Conservation (phyloP, 2,797 vertebrate genomes). For the Hoplostethus mediterraneus region DNA sequence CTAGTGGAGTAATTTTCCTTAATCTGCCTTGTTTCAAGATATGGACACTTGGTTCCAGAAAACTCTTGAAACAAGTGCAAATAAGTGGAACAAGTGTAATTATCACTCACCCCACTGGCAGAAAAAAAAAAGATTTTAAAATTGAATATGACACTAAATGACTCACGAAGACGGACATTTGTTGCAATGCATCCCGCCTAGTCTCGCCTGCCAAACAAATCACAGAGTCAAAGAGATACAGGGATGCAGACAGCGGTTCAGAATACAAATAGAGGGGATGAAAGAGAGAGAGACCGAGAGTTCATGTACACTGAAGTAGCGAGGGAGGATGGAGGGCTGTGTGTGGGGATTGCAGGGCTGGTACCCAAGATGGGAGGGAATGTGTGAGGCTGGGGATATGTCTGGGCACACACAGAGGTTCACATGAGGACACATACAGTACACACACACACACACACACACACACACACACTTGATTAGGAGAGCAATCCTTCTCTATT, state of each 20-base stretch:
- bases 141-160: neutral
- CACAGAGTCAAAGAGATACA: constrained; percentile 51
- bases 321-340: constrained; percentile 41
- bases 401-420: constrained; percentile 70
- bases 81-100: neutral
- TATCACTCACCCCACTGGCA: constrained; percentile 35
- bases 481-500: constrained; percentile 53
- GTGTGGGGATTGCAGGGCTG: constrained; percentile 40
- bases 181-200: constrained; percentile 71
- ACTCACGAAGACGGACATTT: constrained; percentile 33
- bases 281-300: constrained; percentile 45
- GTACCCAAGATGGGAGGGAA: constrained; percentile 63
- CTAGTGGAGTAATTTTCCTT: too few species aligned
- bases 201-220: constrained; percentile 65
- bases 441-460: constrained; percentile 28
- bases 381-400: constrained; percentile 51
- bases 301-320: constrained; percentile 6
- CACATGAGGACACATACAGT: constrained; percentile 66
- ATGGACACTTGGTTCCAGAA: too few species aligned
- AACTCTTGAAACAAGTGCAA: neutral
- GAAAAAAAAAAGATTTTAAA: constrained; percentile 1
- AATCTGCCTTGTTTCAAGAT: neutral
- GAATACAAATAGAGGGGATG: constrained; percentile 66
- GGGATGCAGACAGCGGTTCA: constrained; percentile 55
- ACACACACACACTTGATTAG: constrained; percentile 58